phyloP scores from a whole-genome alignment of 1,140 invertebrate species.

The Tachypleus tridentatus region DNA sequence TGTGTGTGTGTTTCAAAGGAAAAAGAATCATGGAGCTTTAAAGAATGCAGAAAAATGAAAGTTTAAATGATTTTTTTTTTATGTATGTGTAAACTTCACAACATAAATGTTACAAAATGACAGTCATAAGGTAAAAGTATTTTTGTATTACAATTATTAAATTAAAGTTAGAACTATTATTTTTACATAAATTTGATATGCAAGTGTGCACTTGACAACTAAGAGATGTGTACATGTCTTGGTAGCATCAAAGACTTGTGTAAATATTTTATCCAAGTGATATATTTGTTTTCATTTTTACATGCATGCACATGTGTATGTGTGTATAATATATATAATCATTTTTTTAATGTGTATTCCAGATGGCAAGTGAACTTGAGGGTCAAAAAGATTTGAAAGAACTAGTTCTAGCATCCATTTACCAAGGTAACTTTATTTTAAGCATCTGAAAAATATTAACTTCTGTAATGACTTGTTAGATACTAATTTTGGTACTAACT shows the following conservation, averaged over 20 bases:
- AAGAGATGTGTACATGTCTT: neutral
- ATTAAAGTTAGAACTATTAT: no score
- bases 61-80: no score
- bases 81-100: no score
- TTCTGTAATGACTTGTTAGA: no score
- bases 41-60: no score
- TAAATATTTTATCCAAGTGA: neutral
- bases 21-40: no score
- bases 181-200: neutral
- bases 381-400: constrained; percentile 46
- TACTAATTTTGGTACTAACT: no score
- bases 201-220: neutral
- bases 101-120: no score
- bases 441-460: no score
- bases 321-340: neutral
- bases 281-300: neutral
- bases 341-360: neutral
- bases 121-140: no score
- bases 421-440: constrained; percentile 43
- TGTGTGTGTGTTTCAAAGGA: no score
- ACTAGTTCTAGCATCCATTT: constrained; percentile 54
- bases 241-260: neutral
- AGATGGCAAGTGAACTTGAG: constrained; percentile 34
- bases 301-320: neutral
- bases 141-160: no score